Evolutionary conservation across 2,113 vertebrate species (phyloP), one percentile per base, ranked within the genome.

Genomic region (Pandion haliaetus): DNA sequence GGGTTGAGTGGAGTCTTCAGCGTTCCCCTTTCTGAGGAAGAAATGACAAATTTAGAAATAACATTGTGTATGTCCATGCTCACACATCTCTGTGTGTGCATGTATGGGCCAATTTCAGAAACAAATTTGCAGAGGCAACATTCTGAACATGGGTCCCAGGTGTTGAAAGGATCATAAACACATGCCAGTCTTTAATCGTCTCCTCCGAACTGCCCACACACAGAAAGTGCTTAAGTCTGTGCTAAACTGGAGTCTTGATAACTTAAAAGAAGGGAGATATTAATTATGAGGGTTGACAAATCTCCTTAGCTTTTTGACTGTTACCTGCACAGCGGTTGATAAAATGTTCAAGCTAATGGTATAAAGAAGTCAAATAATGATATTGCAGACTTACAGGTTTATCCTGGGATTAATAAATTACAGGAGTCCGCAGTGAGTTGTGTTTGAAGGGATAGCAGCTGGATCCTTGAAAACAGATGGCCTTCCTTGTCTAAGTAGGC

Each of bases 401-500:
- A 97, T 97, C 94, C 90, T 86, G 86, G 95, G 94, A 96, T 97
- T 97, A 97, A 95, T 96, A 93, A 93, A 97, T 95, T 95, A 93
- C 86, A 83, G 79, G 90, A 97, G 72, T 92, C 92, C 65, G 18
- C 80, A 54, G 80, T 69, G 94, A 96, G 94, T 93, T 95, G 80
- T 76, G 83, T 97, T 95, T 97, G 92, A 97, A 97, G 77, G 96
- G 86, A 95, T 95, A 95, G 95, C 94, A 97, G 94, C 94, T 97
- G 95, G 94, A 97, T 94, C 73, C 88, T 95, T 87, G 96, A 85
- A 95, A 97, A 97, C 95, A 97, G 96, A 97, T 96, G 93, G 93
- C 83, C 94, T 96, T 97, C 77, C 92, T 95, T 95, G 86, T 90
- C 97, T 96, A 94, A 95, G 94, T 89, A 95, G 93, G 88, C 88